Conservation (phyloP, 1,140 invertebrate species). For the Neuroterus valhalla region DNA sequence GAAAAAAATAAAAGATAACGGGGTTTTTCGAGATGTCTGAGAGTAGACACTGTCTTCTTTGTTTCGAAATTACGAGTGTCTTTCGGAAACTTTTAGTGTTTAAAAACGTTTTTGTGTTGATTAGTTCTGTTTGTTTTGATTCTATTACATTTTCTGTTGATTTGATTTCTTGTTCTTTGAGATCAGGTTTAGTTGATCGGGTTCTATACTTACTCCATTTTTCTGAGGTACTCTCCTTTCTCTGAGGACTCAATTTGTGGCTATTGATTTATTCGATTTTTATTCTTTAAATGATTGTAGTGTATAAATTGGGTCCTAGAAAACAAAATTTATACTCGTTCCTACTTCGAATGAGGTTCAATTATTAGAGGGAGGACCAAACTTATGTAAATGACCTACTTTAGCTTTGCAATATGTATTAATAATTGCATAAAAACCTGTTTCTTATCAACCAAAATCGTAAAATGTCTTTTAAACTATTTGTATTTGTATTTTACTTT, state of each 20-base stretch:
- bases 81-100: not conserved
- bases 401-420: constrained; percentile 14
- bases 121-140: too few relatives aligned
- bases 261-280: too few relatives aligned
- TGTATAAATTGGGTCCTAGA: too few relatives aligned
- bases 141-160: too few relatives aligned
- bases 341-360: not conserved
- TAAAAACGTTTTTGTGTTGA: not conserved
- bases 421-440: not conserved
- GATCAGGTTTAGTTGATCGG: too few relatives aligned
- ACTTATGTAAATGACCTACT: constrained; percentile 25
- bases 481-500: not conserved
- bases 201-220: too few relatives aligned
- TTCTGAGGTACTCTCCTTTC: too few relatives aligned
- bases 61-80: not conserved
- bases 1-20: constrained; percentile 1
- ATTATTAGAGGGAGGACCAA: not conserved
- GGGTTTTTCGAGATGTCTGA: not conserved
- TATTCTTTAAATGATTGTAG: too few relatives aligned
- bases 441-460: not conserved
- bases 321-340: not conserved
- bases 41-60: not conserved
- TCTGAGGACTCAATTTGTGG: too few relatives aligned
- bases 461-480: not conserved
- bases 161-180: too few relatives aligned